Conservation (phyloP, 2,888 invertebrate genomes). For the Heteromurus nitidus region DNA sequence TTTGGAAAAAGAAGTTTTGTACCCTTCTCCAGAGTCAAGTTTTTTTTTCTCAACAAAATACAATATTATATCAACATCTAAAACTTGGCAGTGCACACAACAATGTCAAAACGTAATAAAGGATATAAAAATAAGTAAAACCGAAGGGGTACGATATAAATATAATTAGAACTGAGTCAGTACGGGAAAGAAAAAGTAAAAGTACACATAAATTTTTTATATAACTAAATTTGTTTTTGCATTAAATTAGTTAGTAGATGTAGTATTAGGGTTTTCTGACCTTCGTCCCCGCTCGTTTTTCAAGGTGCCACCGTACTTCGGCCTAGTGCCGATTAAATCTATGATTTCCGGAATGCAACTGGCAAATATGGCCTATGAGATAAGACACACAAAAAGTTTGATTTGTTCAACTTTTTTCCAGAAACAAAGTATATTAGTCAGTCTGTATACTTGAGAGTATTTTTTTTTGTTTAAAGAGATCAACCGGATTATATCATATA, state of each 20-base stretch:
- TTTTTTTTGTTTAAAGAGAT: too few relatives aligned
- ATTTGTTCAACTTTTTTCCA: neutral
- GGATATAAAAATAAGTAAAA: conserved; percentile 5
- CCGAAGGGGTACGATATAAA: conserved; percentile 18
- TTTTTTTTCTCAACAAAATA: conserved; percentile 2
- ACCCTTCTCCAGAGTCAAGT: neutral
- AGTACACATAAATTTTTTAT: conserved; percentile 20
- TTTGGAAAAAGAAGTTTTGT: neutral
- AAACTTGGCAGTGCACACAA: conserved; percentile 27
- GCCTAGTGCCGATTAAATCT: conserved; percentile 99
- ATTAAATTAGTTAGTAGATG: conserved; percentile 63
- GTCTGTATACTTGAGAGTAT: too few relatives aligned
- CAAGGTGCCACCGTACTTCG: conserved; percentile 99
- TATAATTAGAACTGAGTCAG: neutral
- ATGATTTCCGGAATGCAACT: conserved; percentile 99
- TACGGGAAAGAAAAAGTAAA: conserved; percentile 34
- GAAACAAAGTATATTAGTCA: too few relatives aligned
- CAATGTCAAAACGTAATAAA: conserved; percentile 4
- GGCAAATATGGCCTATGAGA: conserved; percentile 98
- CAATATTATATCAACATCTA: neutral
- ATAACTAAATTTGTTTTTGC: conserved; percentile 49
- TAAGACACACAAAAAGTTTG: conserved; percentile 51
- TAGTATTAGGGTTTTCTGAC: conserved; percentile 77
- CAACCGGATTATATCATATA: too few relatives aligned
- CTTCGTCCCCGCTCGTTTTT: conserved; percentile 99